phyloP scores from a whole-genome alignment of 2,888 invertebrate genomes.

The Drosophila mercatorum region DNA sequence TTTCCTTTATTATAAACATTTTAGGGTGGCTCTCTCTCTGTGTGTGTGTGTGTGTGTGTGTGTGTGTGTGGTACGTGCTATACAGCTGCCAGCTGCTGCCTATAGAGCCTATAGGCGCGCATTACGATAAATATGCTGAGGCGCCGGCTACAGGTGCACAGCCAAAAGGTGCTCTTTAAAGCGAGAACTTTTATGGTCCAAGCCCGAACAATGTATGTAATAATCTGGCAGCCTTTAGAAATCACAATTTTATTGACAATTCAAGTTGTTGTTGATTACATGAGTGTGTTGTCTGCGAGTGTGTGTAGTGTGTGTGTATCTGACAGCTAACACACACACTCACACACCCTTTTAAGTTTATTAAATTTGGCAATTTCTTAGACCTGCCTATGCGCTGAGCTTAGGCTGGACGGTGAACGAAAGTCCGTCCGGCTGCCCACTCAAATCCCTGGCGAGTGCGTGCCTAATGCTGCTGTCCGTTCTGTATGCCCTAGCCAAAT shows the following conservation, averaged over 20 bases:
- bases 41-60: constrained; percentile 8
- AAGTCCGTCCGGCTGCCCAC: constrained; percentile 32
- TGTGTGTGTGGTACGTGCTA: constrained; percentile 54
- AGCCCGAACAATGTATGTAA: constrained; percentile 52
- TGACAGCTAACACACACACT: constrained; percentile 39
- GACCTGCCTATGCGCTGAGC: constrained; percentile 55
- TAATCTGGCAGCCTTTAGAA: constrained; percentile 68
- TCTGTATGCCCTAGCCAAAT: constrained; percentile 26
- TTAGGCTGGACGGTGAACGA: constrained; percentile 28
- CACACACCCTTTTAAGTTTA: constrained; percentile 79
- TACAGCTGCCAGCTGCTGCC: constrained; percentile 73
- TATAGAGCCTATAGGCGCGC: constrained; percentile 57
- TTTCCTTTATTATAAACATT: constrained; percentile 74
- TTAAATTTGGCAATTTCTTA: constrained; percentile 81
- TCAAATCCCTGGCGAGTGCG: constrained; percentile 71
- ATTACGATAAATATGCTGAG: constrained; percentile 73
- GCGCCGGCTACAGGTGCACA: constrained; percentile 60
- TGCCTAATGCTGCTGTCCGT: constrained; percentile 71
- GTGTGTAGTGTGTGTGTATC: constrained; percentile 40
- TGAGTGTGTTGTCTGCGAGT: constrained; percentile 36
- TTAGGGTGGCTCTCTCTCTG: constrained; percentile 1
- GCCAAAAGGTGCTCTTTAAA: constrained; percentile 52
- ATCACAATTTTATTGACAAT: constrained; percentile 82
- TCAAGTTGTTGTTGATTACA: constrained; percentile 80
- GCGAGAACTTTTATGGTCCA: constrained; percentile 53